Percentiles rank a stretch among this genome's conserved stretches.
Conservation (phyloP, 2,888 invertebrate species). For the Lapara coniferarum region DNA sequence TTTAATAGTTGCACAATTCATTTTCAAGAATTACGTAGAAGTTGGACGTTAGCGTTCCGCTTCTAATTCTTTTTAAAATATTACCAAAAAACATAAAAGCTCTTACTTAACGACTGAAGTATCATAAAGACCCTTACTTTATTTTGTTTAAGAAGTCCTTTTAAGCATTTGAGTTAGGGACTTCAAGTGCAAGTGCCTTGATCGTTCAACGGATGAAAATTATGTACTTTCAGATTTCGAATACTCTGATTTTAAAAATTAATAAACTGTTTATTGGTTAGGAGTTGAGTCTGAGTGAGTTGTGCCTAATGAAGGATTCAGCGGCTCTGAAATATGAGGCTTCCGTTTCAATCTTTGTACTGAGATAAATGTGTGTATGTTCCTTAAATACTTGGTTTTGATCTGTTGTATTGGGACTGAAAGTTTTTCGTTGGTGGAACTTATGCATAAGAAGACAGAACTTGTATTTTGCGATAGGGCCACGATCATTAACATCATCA, state of each 20-base stretch:
- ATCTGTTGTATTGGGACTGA: too few relatives aligned
- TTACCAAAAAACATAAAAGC: constrained; percentile 8
- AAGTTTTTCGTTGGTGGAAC: too few relatives aligned
- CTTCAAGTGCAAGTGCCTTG: background rate
- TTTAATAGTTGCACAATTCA: background rate
- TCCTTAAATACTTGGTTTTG: too few relatives aligned
- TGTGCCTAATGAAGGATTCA: too few relatives aligned
- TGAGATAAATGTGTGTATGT: too few relatives aligned
- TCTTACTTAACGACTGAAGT: constrained; percentile 15
- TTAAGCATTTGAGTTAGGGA: constrained; percentile 7
- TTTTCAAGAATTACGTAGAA: background rate
- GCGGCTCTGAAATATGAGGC: too few relatives aligned
- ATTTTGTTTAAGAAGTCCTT: constrained; percentile 5
- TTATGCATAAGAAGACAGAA: too few relatives aligned
- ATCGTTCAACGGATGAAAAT: constrained; percentile 2
- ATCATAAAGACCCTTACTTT: background rate
- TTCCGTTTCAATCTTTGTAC: too few relatives aligned
- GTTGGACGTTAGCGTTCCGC: background rate
- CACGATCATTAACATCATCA: too few relatives aligned
- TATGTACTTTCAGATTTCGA: background rate
- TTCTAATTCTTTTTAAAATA: background rate
- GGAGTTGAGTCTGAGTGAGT: too few relatives aligned
- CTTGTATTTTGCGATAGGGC: too few relatives aligned
- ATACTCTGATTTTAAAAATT: background rate
- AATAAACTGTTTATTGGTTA: too few relatives aligned